These are phyloP conservation scores for Molossus molossus DNA, from an alignment of 2,797 vertebrate species.

Conservation along the genomic window DNA sequence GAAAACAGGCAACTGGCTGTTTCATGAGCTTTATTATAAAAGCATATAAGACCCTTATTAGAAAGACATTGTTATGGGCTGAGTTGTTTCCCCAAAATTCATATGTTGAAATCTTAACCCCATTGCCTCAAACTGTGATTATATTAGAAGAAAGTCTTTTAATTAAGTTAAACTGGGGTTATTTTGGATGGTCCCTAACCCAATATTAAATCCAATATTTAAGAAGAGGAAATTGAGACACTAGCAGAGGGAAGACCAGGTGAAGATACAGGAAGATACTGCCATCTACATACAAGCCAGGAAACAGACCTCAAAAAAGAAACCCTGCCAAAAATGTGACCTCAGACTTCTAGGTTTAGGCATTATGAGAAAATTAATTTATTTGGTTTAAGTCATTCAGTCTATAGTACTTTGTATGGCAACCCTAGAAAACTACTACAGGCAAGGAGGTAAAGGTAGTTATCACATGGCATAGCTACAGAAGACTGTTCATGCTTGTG, in stretches of 20 bases:
- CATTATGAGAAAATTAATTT: background rate
- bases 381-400: background rate
- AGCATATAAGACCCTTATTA: background rate
- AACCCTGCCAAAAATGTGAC: background rate
- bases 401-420: background rate
- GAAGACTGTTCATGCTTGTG: background rate
- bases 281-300: background rate
- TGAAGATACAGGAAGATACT: background rate
- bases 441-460: background rate
- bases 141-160: background rate
- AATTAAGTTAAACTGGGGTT: background rate
- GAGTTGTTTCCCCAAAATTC: background rate
- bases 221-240: background rate
- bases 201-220: background rate
- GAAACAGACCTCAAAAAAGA: background rate
- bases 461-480: no score
- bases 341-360: background rate
- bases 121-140: background rate
- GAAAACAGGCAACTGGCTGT: background rate
- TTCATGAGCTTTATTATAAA: background rate
- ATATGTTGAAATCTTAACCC: background rate
- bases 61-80: background rate
- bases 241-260: background rate
- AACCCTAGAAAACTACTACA: background rate
- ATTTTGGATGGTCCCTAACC: background rate